Evolutionary conservation across 2,113 vertebrate genomes (phyloP), one percentile per base, ranked within the genome.

Genomic region (Rhynchopsitta pachyrhyncha): DNA sequence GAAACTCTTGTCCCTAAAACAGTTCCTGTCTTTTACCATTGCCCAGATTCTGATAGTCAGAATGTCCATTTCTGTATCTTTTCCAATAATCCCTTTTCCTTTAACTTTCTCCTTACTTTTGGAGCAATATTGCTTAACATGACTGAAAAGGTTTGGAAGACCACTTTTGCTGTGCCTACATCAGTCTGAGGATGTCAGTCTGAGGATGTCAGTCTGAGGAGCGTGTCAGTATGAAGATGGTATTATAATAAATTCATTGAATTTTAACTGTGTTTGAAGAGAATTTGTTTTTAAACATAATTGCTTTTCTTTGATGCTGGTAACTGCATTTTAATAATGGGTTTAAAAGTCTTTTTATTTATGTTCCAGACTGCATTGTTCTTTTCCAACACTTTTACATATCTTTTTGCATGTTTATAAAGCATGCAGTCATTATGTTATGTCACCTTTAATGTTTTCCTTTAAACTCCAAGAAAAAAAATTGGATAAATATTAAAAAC

Each of bases 401-500:
- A 24, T 60, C 10, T 76, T 11, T 44, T 22, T 55, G 9, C 41
- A 12, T 74, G 31, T 88, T 92, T 93, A 74, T 50, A 81, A 90
- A 94, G 67, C 22, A 71, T 15, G 28, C 8, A 62, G n/a, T 62
- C 13, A 33, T 69, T 77, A 41, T 33, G 31, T 66, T 69, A 85
- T 25, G 49, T 88, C 68, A 80, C 49, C 46, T 92, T 68, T 86
- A 93, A 83, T 59, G 7, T 31, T 78, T 90, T 60, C 50, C n/a
- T 73, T 82, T 90, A 88, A 88, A 90, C 23, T 63, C 19, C 17
- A 88, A 31, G 64, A 86, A 89, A 92, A 88, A 89, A 88, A 67
- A 90, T 17, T 27, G 77, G 49, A 76, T 49, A 67, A 86, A 94
- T 93, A 96, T 93, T 70, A 39, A 93, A 83, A 94, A 12, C 94